Evolutionary conservation across 2,113 vertebrate species (phyloP).

Genomic region (Glaucidium brasilianum): DNA sequence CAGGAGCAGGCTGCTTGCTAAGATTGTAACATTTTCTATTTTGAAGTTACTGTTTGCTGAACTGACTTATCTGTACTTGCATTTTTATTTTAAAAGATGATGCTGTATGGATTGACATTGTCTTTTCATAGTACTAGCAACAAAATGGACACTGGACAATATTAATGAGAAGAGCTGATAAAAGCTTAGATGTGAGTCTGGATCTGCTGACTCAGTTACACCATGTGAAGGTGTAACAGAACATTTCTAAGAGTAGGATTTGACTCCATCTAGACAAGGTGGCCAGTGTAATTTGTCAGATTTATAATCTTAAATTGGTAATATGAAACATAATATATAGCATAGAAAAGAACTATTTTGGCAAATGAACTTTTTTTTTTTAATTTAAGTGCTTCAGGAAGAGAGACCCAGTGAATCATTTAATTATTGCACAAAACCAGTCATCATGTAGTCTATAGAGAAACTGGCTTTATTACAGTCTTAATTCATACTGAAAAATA

Average conservation of each 20-base stretch:
- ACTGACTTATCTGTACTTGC: not conserved
- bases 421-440: conserved; percentile 10
- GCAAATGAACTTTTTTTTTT: not conserved
- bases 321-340: not conserved
- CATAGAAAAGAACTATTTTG: not conserved
- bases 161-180: not conserved
- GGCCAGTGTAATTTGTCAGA: not conserved
- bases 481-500: not conserved
- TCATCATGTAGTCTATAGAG: conserved; percentile 3
- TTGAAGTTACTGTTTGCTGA: not conserved
- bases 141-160: not conserved
- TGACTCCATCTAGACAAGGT: not conserved
- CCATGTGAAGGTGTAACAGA: not conserved
- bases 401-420: conserved; percentile 13
- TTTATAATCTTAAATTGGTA: not conserved
- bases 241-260: not conserved
- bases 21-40: not conserved
- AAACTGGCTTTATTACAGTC: not conserved
- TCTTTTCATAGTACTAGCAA: not conserved
- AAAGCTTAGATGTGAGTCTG: not conserved
- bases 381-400: not conserved
- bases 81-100: not conserved
- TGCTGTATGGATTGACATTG: not conserved
- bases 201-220: not conserved
- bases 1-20: not conserved